Conservation (phyloP, 2,888 invertebrate genomes). For the Luffia ferchaultella region DNA sequence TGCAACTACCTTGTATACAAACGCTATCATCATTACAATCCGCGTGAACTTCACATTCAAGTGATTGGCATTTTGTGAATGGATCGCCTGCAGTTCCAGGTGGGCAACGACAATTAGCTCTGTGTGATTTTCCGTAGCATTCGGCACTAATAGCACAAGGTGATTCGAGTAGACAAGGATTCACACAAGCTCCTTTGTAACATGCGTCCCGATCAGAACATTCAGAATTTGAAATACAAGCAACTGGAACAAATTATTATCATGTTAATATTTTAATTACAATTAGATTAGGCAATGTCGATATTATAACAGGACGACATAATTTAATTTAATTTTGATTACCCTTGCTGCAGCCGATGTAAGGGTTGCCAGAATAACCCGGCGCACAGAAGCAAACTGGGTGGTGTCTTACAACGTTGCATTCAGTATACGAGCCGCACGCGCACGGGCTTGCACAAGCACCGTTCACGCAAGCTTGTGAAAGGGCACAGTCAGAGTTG, state of each 20-base stretch:
- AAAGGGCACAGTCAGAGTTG: constrained; percentile 81
- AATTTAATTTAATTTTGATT: too few relatives aligned
- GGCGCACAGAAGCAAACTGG: constrained; percentile 84
- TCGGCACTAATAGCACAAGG: constrained; percentile 86
- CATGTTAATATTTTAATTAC: constrained; percentile 10
- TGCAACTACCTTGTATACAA: constrained; percentile 76
- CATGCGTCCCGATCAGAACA: constrained; percentile 84
- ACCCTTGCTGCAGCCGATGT: constrained; percentile 80
- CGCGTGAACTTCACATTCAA: constrained; percentile 80
- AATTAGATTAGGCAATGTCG: constrained; percentile 3
- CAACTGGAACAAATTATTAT: constrained; percentile 63
- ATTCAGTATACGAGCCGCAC: constrained; percentile 85
- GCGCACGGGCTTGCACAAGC: constrained; percentile 85
- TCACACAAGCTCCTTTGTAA: constrained; percentile 82
- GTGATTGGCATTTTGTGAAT: constrained; percentile 76
- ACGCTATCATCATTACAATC: constrained; percentile 82
- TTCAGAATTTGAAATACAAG: constrained; percentile 83
- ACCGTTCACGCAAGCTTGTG: constrained; percentile 84
- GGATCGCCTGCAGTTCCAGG: constrained; percentile 82
- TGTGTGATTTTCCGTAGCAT: constrained; percentile 83
- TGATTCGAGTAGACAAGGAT: constrained; percentile 80
- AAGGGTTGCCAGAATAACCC: constrained; percentile 87
- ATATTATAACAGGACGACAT: constrained; percentile 1
- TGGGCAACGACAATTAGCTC: constrained; percentile 82
- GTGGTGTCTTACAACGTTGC: constrained; percentile 83